Conservation (phyloP, 1,140 invertebrate species). For the Drosophila kikkawai region DNA sequence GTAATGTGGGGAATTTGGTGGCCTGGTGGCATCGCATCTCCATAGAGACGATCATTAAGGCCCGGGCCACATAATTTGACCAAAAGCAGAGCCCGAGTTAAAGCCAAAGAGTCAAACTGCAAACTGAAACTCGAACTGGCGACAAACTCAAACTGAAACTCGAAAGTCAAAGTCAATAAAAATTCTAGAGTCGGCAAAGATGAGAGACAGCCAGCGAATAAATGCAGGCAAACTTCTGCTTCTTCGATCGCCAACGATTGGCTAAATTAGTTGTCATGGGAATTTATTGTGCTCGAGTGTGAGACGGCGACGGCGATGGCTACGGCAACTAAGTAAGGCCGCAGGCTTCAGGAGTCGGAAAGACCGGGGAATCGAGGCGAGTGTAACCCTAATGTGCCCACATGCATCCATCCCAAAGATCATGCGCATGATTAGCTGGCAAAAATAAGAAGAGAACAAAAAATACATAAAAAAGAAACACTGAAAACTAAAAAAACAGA, state of each 20-base stretch:
- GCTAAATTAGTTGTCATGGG: conserved; percentile 83
- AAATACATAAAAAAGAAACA: not conserved
- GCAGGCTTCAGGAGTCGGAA: conserved; percentile 12
- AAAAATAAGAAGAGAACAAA: not conserved
- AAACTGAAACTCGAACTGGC: conserved; percentile 30
- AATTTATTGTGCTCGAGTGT: conserved; percentile 79
- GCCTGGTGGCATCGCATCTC: conserved; percentile 40
- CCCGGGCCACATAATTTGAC: conserved; percentile 69
- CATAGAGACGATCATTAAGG: conserved; percentile 72
- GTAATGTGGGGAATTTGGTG: conserved; percentile 58
- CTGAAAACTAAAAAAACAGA: not conserved
- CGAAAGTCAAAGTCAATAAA: conserved; percentile 76
- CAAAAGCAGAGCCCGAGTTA: conserved; percentile 40
- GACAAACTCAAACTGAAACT: conserved; percentile 29
- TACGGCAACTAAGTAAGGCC: not conserved
- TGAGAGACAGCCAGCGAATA: conserved; percentile 36
- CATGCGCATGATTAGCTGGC: conserved; percentile 73
- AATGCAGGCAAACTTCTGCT: conserved; percentile 54
- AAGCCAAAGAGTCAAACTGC: conserved; percentile 8
- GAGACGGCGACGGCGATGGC: not conserved
- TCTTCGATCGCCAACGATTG: conserved; percentile 45
- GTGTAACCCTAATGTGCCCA: conserved; percentile 48
- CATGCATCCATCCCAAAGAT: conserved; percentile 61
- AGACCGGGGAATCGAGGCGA: conserved; percentile 15
- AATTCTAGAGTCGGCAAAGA: conserved; percentile 63